phyloP scores from a whole-genome alignment of 2,888 invertebrate species.

The Amblyjoppa fuscipennis region DNA sequence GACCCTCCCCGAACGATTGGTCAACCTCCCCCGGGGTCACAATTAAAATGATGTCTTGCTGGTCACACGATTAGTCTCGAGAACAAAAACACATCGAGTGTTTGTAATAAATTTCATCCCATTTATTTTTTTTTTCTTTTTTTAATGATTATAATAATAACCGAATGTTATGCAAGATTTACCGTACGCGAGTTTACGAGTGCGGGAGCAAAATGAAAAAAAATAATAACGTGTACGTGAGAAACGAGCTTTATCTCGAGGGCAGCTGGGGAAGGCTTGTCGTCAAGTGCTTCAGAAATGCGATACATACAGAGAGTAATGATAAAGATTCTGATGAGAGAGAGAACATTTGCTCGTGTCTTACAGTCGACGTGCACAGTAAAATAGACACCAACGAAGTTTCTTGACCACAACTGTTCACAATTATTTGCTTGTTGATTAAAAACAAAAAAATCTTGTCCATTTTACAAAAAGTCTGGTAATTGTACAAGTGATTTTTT shows the following conservation, averaged over 20 bases:
- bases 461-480: no score
- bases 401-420: no score
- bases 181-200: not conserved
- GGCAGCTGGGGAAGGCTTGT: constrained; percentile 46
- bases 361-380: not conserved
- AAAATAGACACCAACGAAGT: no score
- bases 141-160: not conserved
- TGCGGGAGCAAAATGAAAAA: not conserved
- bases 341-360: not conserved
- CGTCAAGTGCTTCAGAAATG: constrained; percentile 18
- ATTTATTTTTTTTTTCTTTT: not conserved
- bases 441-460: no score
- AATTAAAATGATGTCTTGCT: constrained; percentile 54
- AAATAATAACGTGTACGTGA: constrained; percentile 15
- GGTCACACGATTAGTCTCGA: constrained; percentile 41
- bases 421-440: no score
- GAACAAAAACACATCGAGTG: constrained; percentile 38
- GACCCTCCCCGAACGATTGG: constrained; percentile 41
- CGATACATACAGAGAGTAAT: not conserved
- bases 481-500: no score
- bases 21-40: constrained; percentile 34
- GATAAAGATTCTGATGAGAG: not conserved
- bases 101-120: constrained; percentile 22
- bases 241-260: constrained; percentile 41
- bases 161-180: constrained; percentile 4